A percentile compares a stretch with the other conserved stretches of the same genome.
These are phyloP conservation scores for Hoplostethus mediterraneus DNA, from an alignment of 2,797 vertebrate genomes.

Conservation along the genomic window DNA sequence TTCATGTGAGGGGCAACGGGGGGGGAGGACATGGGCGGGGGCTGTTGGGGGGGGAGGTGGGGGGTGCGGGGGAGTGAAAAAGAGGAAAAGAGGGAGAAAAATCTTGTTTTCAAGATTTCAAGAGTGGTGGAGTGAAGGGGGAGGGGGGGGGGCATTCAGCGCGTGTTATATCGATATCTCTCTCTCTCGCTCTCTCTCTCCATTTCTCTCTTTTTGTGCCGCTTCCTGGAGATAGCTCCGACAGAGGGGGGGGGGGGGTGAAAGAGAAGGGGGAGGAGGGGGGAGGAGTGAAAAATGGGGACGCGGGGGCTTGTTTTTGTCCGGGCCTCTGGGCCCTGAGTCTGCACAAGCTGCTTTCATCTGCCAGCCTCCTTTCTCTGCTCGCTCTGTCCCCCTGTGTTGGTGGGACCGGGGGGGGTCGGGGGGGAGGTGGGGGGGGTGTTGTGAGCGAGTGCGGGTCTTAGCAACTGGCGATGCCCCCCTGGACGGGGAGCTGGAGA, in stretches of 20 bases:
- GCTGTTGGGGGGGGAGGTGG: too few relatives aligned
- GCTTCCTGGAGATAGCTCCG: conserved; percentile 66
- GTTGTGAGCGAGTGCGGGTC: conserved; percentile 77
- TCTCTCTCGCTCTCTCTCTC: conserved; percentile 56
- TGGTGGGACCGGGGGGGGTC: conserved; percentile 65
- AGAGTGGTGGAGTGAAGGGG: conserved; percentile 39
- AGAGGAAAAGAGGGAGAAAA: conserved; percentile 5
- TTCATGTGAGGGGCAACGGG: background rate
- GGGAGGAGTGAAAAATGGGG: conserved; percentile 72
- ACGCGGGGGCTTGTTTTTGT: conserved; percentile 71
- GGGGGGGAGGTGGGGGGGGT: conserved; percentile 60
- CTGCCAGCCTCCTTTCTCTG: conserved; percentile 75
- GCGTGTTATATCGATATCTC: conserved; percentile 66
- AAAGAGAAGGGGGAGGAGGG: conserved; percentile 65
- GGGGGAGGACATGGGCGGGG: conserved; percentile 15
- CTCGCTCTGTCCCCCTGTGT: conserved; percentile 64
- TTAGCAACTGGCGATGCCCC: conserved; percentile 78
- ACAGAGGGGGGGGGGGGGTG: conserved; percentile 54
- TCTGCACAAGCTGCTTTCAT: conserved; percentile 77
- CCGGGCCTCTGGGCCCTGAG: conserved; percentile 59
- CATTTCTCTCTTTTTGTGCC: conserved; percentile 56
- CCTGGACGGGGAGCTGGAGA: conserved; percentile 74
- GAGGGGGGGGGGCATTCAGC: conserved; percentile 40
- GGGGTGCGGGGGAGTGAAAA: conserved; percentile 10
- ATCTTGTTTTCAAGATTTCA: conserved; percentile 45